Percentiles rank a stretch among this genome's conserved stretches.
phyloP scores from a whole-genome alignment of 2,888 invertebrate genomes.

The Acanthococcus lagerstroemiae region DNA sequence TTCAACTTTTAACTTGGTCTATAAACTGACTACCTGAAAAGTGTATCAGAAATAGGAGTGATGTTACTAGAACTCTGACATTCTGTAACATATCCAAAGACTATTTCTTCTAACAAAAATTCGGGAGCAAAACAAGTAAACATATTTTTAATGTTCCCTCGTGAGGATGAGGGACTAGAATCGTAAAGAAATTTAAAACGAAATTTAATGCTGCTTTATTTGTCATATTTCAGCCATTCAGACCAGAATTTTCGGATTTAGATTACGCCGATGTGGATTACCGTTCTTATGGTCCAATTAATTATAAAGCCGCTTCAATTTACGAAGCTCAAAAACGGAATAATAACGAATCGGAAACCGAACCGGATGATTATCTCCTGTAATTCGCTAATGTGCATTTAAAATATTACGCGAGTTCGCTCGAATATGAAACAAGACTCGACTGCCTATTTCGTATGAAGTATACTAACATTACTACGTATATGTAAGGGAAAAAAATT shows the following conservation, averaged over 20 bases:
- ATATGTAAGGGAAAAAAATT: neutral
- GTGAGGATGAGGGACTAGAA: no score
- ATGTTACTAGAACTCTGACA: no score
- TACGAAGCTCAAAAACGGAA: constrained; percentile 57
- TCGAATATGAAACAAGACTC: neutral
- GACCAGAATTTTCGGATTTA: constrained; percentile 65
- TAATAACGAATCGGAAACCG: constrained; percentile 43
- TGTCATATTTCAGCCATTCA: constrained; percentile 59
- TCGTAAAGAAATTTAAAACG: no score
- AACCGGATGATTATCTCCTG: constrained; percentile 36
- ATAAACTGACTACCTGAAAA: no score
- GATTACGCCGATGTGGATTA: constrained; percentile 85
- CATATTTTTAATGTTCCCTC: no score
- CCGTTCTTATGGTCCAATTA: constrained; percentile 81
- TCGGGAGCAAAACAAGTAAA: no score
- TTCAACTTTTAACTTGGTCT: no score
- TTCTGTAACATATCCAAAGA: no score
- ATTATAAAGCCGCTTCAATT: constrained; percentile 80
- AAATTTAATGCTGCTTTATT: no score
- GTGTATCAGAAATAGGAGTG: no score
- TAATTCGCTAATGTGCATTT: constrained; percentile 30
- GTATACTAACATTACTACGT: neutral
- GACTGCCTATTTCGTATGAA: neutral
- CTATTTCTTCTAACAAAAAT: no score
- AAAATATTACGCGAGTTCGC: no score